A percentile compares a stretch with the other conserved stretches of the same genome.
Conservation (phyloP, 2,888 invertebrate species). For the Sinopyrophorus schimmeli region DNA sequence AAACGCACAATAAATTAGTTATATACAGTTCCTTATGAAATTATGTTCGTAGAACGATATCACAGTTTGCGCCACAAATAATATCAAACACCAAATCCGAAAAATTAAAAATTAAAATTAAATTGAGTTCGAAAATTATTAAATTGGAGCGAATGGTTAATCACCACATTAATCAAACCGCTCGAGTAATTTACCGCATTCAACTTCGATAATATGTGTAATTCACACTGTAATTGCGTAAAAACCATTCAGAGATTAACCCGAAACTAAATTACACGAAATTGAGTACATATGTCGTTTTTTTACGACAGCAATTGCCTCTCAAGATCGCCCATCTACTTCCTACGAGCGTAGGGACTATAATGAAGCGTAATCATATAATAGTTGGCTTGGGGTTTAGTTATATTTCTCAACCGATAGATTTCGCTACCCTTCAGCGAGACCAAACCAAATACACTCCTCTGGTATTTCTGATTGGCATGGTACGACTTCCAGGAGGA, state of each 20-base stretch:
- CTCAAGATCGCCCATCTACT: slow-evolving; percentile 55
- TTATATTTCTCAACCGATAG: slow-evolving; percentile 52
- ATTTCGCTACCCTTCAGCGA: slow-evolving; percentile 54
- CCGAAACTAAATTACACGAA: slow-evolving; percentile 57
- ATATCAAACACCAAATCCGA: slow-evolving; percentile 9
- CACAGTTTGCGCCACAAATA: slow-evolving; percentile 1
- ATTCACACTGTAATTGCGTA: slow-evolving; percentile 57
- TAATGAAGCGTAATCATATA: slow-evolving; percentile 60
- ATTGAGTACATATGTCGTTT: slow-evolving; percentile 56
- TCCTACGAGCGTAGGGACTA: slow-evolving; percentile 58
- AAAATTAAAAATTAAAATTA: slow-evolving; percentile 23
- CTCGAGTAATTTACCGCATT: slow-evolving; percentile 45
- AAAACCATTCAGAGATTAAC: slow-evolving; percentile 55
- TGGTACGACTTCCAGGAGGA: slow-evolving; percentile 31
- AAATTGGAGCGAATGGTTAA: slow-evolving; percentile 35
- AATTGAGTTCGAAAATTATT: slow-evolving; percentile 28
- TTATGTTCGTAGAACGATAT: neutral
- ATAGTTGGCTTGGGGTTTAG: slow-evolving; percentile 55
- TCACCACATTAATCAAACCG: slow-evolving; percentile 37
- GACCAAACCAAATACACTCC: slow-evolving; percentile 40
- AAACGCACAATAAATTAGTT: slow-evolving; percentile 14
- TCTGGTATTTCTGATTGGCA: slow-evolving; percentile 42
- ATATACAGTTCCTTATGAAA: neutral
- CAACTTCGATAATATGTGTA: slow-evolving; percentile 55
- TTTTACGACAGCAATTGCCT: slow-evolving; percentile 55